Evolutionary conservation across 2,888 invertebrate genomes (phyloP), one percentile per base, ranked within the genome.

Genomic region (Drosophila borborema): DNA sequence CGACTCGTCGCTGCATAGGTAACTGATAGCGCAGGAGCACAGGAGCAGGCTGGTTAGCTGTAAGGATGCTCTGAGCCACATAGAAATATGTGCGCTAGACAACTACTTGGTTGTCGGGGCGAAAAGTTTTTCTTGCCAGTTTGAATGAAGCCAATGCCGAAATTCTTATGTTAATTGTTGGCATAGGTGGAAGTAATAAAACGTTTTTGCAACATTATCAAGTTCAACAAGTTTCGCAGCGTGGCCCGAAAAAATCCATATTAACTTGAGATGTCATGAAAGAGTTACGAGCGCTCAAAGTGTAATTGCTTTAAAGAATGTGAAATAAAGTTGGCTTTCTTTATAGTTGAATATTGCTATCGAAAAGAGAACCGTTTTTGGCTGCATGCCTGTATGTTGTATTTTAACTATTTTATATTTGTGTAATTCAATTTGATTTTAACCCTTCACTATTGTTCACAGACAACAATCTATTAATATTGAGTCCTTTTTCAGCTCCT

Each of bases 161-260:
- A 73, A 86, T 86, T 87, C 81, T 79, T 85, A 85, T 87, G 87
- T 74, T 87, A 86, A 86, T 86, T 86, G 87, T 82, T 85, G 77
- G 79, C 85, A 87, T 86, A 85, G 81, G 85, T 86, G 85, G 87
- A 86, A 85, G 87, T 87, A 87, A 85, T 86, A 87, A 85, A 86
- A 86, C 85, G 82, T 85, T 73, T 79, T 75, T 16, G 73, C 68
- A 85, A 82, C 87, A 85, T 85, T 87, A 82, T 87, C 85, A 77
- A 82, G 64, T 59, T 54, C 59, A 77, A 55, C 72, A 85, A 77
- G 80, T 80, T 80, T 65, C 71, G 60, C 51, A 38, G 49, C 6
- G 31, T 31, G n/a, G n/a, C n/a, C 5, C 1, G 6, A 12, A 34
- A 28, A 28, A 48, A 31, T 18, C 18, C 7, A 6, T 34, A n/a